Evolutionary conservation across 2,113 vertebrate genomes (phyloP), one percentile per base, ranked within the genome.

Genomic region (Gopherus flavomarginatus): DNA sequence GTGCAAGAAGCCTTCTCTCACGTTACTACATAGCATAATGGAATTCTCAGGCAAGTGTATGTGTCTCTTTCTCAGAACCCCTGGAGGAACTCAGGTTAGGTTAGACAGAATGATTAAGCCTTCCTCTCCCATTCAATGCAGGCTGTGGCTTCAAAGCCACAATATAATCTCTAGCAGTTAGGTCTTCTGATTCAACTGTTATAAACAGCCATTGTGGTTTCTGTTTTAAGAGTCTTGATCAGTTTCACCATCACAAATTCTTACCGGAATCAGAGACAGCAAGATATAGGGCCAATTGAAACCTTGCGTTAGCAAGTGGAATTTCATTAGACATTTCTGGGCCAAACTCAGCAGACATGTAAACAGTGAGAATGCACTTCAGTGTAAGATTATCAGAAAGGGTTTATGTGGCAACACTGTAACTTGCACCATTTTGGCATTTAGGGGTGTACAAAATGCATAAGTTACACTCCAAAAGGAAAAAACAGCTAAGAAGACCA

Each of bases 401-500:
- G 5, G 49, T 11, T 26, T 5, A 8, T 85, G 83, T 16, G 21
- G 13, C 16, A 75, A 83, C 24, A 24, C 2, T 1, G 75, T 4
- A 87, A 80, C 22, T 75, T 69, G 52, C 54, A 52, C 38, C 6
- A 29, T 47, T 88, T 50, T 90, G 29, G 7, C 90, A 57, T 16
- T 80, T 93, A 38, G 11, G 35, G 6, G 13, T 8, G 38, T 50
- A 5, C 38, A 53, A 65, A n/a, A 65, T 65, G 62, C 62, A 17
- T 35, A 65, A 69, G 29, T 89, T 29, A 65, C 10, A 11, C 4
- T 80, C 17, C 69, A 44, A 92, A 96, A 92, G 5, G 26, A 90
- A 94, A 94, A 95, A 91, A 27, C 31, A 42, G 27, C 4, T 88
- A 57, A 24, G 81, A 85, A 57, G 5, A 19, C 86, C 11, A 38